Conservation (phyloP, 1,140 invertebrate species). For the Calycopis cecrops region DNA sequence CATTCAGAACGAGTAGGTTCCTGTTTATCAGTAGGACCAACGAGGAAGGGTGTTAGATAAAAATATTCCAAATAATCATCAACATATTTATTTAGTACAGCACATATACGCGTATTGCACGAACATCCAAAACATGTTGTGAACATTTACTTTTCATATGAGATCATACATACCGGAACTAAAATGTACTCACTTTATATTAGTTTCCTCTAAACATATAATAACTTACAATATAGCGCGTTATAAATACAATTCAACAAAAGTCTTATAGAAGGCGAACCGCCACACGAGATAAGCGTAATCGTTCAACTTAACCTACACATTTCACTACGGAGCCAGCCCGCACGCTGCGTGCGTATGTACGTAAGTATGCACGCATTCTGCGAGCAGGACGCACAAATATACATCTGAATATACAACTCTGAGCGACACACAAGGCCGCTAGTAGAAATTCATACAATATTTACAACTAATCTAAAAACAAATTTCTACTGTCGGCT, state of each 20-base stretch:
- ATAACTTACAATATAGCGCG: constrained; percentile 18
- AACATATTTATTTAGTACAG: constrained; percentile 65
- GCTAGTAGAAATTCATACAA: constrained; percentile 4
- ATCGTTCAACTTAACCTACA: constrained; percentile 56
- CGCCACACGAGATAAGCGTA: constrained; percentile 61
- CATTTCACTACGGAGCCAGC: constrained; percentile 19
- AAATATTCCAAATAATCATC: constrained; percentile 29
- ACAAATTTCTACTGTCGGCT: constrained; percentile 1
- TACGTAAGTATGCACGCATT: no score
- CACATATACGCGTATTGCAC: constrained; percentile 46
- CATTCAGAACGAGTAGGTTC: no score
- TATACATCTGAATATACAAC: constrained; percentile 21
- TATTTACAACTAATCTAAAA: constrained; percentile 7
- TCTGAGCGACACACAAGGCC: constrained; percentile 3
- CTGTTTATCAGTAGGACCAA: no score
- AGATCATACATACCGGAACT: constrained; percentile 44
- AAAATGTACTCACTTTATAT: constrained; percentile 42
- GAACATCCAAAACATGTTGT: constrained; percentile 25
- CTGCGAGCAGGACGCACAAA: constrained; percentile 10
- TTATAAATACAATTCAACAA: constrained; percentile 11
- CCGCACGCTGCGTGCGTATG: neutral
- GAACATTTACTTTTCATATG: constrained; percentile 21
- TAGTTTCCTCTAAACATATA: constrained; percentile 28
- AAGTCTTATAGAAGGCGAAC: constrained; percentile 36
- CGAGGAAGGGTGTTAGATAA: neutral